phyloP scores from a whole-genome alignment of 2,113 vertebrate species.

The Steatornis caripensis region DNA sequence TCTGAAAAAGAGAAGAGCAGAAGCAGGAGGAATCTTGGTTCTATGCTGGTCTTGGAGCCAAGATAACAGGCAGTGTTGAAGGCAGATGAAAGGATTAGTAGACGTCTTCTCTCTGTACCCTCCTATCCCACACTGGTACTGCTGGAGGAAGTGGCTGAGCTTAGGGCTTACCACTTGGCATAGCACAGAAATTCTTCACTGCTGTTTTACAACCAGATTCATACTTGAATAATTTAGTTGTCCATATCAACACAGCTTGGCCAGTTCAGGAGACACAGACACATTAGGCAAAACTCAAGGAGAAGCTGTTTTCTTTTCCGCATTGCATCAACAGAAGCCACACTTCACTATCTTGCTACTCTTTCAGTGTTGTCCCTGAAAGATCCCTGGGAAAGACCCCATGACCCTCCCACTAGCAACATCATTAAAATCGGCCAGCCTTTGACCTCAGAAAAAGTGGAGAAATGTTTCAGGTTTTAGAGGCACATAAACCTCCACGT shows the following conservation, averaged over 20 bases:
- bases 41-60: background rate
- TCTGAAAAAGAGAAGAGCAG: background rate
- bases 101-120: background rate
- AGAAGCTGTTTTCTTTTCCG: background rate
- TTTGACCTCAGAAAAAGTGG: background rate
- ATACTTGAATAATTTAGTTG: background rate
- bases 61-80: background rate
- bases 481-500: fast-evolving
- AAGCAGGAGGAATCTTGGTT: background rate
- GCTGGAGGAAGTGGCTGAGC: background rate
- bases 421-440: background rate
- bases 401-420: background rate
- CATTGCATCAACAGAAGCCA: background rate
- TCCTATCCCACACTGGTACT: background rate
- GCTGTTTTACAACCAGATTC: background rate
- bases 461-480: background rate
- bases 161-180: background rate
- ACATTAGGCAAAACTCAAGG: background rate
- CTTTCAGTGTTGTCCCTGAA: background rate
- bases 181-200: background rate
- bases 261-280: background rate
- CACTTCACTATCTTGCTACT: background rate
- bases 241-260: background rate
- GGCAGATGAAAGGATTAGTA: background rate
- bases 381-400: background rate